Evolutionary conservation across 2,113 vertebrate species (phyloP).

Genomic region (Hiodon alosoides): DNA sequence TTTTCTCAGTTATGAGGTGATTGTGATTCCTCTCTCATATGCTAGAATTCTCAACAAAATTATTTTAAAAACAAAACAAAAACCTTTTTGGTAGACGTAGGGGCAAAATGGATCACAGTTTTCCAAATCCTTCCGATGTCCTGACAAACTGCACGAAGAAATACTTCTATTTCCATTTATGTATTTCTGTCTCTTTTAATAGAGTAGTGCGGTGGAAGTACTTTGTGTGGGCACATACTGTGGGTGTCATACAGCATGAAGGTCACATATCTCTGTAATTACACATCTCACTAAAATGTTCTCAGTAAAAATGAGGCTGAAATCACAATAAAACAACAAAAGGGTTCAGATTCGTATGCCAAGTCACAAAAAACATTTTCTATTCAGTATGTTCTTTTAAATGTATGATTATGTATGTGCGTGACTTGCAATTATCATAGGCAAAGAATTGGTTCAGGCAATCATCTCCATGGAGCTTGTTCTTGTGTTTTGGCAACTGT

Average conservation of each 20-base stretch:
- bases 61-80: no score
- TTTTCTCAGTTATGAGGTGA: no score
- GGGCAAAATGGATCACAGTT: no score
- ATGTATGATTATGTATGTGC: not conserved
- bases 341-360: not conserved
- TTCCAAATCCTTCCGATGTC: no score
- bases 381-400: not conserved
- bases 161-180: not conserved
- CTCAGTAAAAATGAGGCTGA: constrained; percentile 8
- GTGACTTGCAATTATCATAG: not conserved
- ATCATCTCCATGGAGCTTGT: not conserved
- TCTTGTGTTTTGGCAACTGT: not conserved
- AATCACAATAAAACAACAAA: constrained; percentile 4
- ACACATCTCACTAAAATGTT: constrained; percentile 7
- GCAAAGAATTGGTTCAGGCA: not conserved
- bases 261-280: constrained; percentile 12
- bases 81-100: no score
- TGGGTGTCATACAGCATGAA: constrained; percentile 14
- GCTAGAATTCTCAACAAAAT: no score
- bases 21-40: no score
- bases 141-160: not conserved
- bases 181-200: not conserved
- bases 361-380: not conserved
- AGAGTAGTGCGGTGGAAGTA: not conserved
- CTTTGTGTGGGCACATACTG: constrained; percentile 13